Percentiles rank a stretch among this genome's conserved stretches.
These are phyloP conservation scores for Naja naja DNA, from an alignment of 2,113 vertebrate genomes.

Conservation along the genomic window DNA sequence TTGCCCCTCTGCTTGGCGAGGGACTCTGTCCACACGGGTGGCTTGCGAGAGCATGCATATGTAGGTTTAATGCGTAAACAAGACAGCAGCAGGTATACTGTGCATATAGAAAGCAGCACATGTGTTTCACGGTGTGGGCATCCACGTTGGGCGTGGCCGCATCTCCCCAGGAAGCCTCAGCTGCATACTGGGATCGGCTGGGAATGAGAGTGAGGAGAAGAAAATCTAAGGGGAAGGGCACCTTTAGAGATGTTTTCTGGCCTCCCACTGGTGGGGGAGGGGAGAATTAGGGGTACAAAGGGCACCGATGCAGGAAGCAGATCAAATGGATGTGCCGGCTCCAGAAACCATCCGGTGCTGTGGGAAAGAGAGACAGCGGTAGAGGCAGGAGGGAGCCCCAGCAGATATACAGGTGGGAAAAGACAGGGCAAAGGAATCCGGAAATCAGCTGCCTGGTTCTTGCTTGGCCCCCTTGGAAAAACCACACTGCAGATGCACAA, in stretches of 20 bases:
- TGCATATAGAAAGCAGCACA: not conserved
- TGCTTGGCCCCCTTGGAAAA: not conserved
- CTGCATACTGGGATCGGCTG: not conserved
- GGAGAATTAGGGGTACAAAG: not conserved
- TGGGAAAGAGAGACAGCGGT: no score
- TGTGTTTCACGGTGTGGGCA: not conserved
- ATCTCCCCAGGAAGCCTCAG: not conserved
- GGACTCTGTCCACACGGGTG: no score
- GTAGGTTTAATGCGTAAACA: not conserved
- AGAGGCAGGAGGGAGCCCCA: not conserved
- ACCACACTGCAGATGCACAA: not conserved
- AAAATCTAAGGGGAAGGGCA: no score
- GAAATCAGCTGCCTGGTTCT: constrained; percentile 14
- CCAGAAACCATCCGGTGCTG: not conserved
- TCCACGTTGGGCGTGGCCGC: not conserved
- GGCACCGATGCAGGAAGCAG: not conserved
- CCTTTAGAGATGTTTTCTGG: not conserved
- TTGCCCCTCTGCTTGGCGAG: no score
- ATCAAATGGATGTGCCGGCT: no score
- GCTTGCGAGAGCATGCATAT: not conserved
- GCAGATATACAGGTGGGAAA: not conserved
- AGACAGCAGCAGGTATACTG: constrained; percentile 1
- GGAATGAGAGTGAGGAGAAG: no score
- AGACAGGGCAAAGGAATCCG: not conserved
- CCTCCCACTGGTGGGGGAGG: not conserved